Percentiles rank a stretch among this genome's conserved stretches.
phyloP scores from a whole-genome alignment of 2,113 vertebrate genomes.

The Orycteropus afer region DNA sequence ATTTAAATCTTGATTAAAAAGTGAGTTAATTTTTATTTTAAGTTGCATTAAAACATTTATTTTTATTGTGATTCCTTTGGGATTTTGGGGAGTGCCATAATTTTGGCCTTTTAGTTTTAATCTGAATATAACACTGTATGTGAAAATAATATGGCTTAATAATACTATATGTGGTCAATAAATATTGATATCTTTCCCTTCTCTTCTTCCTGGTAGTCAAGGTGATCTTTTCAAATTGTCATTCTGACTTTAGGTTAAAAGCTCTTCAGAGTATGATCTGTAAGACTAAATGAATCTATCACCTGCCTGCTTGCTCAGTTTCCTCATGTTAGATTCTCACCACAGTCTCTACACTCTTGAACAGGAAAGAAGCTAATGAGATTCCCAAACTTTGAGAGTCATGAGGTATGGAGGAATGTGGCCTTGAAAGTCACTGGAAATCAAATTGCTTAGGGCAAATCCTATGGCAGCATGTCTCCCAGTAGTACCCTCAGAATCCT shows the following conservation, averaged over 20 bases:
- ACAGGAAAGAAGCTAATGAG: not conserved
- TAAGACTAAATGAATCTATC: not conserved
- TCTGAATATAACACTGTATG: too few species aligned
- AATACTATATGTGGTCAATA: not conserved
- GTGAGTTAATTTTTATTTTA: not conserved
- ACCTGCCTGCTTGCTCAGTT: not conserved
- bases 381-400: not conserved
- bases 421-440: not conserved
- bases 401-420: not conserved
- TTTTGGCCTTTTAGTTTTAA: not conserved
- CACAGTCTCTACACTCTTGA: not conserved
- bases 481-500: accelerated
- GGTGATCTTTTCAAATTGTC: not conserved
- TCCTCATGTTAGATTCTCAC: not conserved
- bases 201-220: not conserved
- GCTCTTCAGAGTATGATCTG: not conserved
- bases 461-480: not conserved
- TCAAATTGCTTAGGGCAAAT: not conserved
- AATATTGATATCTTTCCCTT: not conserved
- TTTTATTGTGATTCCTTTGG: not conserved
- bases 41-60: not conserved
- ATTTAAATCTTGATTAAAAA: not conserved
- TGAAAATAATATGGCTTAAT: too few species aligned
- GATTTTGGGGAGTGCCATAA: not conserved
- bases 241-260: too few species aligned